Evolutionary conservation across 2,113 vertebrate species (phyloP).

Genomic region (Podarcis raffonei): DNA sequence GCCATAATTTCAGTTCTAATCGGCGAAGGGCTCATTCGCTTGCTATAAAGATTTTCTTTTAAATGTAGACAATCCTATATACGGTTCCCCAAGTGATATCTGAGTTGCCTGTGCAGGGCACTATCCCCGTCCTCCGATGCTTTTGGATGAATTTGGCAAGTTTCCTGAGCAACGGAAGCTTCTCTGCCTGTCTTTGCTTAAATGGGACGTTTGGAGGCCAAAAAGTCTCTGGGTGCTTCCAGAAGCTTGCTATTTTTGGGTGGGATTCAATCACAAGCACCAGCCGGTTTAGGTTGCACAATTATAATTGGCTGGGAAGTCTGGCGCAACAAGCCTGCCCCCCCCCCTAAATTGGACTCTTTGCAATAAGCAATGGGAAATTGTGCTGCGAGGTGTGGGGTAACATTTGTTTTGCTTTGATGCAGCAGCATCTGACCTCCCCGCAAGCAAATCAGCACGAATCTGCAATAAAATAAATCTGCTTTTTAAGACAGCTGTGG

Average conservation of each 20-base stretch:
- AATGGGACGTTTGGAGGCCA: not conserved
- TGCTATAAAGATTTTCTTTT: not conserved
- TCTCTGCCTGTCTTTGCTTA: not conserved
- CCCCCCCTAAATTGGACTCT: too few relatives aligned
- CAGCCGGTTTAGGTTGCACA: too few relatives aligned
- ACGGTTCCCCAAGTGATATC: not conserved
- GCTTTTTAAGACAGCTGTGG: too few relatives aligned
- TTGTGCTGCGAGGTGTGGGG: too few relatives aligned
- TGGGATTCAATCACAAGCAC: too few relatives aligned
- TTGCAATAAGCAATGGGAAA: too few relatives aligned
- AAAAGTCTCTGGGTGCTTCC: not conserved
- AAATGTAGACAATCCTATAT: not conserved
- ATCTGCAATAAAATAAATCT: too few relatives aligned
- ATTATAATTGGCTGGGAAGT: too few relatives aligned
- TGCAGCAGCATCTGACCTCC: too few relatives aligned
- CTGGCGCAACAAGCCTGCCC: too few relatives aligned
- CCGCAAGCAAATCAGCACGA: too few relatives aligned
- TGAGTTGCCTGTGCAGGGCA: not conserved
- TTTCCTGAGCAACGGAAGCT: not conserved
- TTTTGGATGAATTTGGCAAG: not conserved
- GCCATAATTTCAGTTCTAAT: not conserved
- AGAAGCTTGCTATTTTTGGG: not conserved
- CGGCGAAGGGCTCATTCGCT: not conserved
- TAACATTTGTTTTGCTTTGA: too few relatives aligned
- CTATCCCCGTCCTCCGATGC: not conserved